Percentiles rank a stretch among this genome's conserved stretches.
Evolutionary conservation across 2,888 invertebrate genomes (phyloP).

Genomic region (Nycteola revayana): DNA sequence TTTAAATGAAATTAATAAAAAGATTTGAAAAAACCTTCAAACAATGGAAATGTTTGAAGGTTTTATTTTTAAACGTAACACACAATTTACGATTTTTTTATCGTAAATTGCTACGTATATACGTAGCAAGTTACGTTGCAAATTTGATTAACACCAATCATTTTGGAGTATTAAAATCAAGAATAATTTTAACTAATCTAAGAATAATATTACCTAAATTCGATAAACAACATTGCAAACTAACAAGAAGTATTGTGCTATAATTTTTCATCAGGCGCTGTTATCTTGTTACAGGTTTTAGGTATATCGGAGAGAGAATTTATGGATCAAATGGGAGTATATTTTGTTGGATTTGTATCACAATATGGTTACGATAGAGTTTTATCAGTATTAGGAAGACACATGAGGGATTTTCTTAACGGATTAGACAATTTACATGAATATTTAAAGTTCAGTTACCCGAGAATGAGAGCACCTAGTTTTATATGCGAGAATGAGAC

Average conservation of each 20-base stretch:
- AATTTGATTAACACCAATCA: too few relatives aligned
- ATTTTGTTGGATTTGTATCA: constrained; percentile 95
- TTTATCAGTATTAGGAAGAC: constrained; percentile 93
- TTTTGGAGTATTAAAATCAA: too few relatives aligned
- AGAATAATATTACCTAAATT: too few relatives aligned
- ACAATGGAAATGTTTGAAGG: too few relatives aligned
- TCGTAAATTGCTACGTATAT: too few relatives aligned
- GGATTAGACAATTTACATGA: constrained; percentile 98
- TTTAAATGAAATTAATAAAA: too few relatives aligned
- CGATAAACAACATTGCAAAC: constrained; percentile 3
- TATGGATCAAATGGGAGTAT: constrained; percentile 96
- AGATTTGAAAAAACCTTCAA: too few relatives aligned
- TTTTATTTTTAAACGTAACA: too few relatives aligned
- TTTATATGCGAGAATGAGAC: constrained; percentile 99
- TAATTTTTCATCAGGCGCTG: constrained; percentile 17
- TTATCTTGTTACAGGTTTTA: constrained; percentile 83
- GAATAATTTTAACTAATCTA: too few relatives aligned
- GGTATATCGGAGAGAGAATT: constrained; percentile 94
- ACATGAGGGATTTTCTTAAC: constrained; percentile 97
- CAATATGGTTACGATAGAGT: constrained; percentile 98
- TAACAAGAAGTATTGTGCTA: too few relatives aligned
- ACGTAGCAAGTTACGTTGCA: too few relatives aligned
- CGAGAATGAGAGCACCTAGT: constrained; percentile 93
- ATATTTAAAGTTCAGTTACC: constrained; percentile 97
- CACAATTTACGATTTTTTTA: too few relatives aligned